These are phyloP conservation scores for Gila robusta DNA, from an alignment of 2,797 vertebrate species.

Conservation along the genomic window DNA sequence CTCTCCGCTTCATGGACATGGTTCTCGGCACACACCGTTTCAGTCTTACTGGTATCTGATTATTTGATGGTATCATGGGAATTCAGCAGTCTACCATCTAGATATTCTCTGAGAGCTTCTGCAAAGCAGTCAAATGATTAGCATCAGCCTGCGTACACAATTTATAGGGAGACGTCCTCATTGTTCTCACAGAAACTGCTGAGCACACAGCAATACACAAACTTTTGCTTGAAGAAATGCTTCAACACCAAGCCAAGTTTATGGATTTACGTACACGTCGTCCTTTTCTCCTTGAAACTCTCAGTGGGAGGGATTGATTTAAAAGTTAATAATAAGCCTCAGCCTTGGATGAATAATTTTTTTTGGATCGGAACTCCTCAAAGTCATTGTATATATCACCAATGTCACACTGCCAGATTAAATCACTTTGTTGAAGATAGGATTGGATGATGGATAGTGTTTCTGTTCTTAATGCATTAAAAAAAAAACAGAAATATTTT, in stretches of 20 bases:
- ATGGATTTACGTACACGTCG: neutral
- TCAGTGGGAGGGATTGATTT: slow-evolving; percentile 29
- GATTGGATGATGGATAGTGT: slow-evolving; percentile 24
- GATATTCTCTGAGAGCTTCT: slow-evolving; percentile 47
- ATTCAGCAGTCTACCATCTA: slow-evolving; percentile 63
- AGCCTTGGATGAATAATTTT: slow-evolving; percentile 25
- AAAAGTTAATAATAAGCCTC: slow-evolving; percentile 26
- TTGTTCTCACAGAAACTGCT: slow-evolving; percentile 54
- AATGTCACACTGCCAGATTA: slow-evolving; percentile 22
- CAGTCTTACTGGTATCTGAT: slow-evolving; percentile 38
- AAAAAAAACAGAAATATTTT: neutral
- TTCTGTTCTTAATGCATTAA: neutral
- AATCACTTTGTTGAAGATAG: slow-evolving; percentile 26
- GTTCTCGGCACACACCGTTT: slow-evolving; percentile 1
- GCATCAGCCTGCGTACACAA: slow-evolving; percentile 45
- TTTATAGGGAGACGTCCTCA: slow-evolving; percentile 36
- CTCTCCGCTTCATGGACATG: neutral
- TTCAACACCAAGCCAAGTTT: slow-evolving; percentile 25
- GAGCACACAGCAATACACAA: slow-evolving; percentile 37
- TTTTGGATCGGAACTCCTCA: slow-evolving; percentile 24
- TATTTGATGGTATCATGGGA: slow-evolving; percentile 41
- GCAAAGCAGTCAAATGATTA: slow-evolving; percentile 47
- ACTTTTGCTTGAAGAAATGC: slow-evolving; percentile 40
- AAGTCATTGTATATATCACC: slow-evolving; percentile 17
- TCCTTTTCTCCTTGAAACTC: slow-evolving; percentile 47